Percentiles rank a stretch among this genome's conserved stretches.
These are phyloP conservation scores for Lampropteryx suffumata DNA, from an alignment of 2,888 invertebrate genomes.

Conservation along the genomic window DNA sequence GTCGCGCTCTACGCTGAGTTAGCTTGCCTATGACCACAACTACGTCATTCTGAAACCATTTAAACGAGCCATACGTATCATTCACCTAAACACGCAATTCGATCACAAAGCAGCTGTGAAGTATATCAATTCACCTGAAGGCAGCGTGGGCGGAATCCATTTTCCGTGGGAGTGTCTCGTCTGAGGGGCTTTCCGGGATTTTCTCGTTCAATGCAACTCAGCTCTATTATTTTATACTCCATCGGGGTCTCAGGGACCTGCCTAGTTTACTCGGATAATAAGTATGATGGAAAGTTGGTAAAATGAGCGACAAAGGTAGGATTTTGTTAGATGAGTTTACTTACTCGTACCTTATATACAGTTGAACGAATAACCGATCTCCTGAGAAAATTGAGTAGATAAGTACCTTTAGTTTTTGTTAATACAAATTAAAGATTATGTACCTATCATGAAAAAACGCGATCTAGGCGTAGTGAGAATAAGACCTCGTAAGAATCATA, in stretches of 20 bases:
- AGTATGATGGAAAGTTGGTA: slow-evolving; percentile 32
- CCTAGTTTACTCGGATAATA: slow-evolving; percentile 14
- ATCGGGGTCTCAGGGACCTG: slow-evolving; percentile 15
- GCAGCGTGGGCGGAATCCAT: slow-evolving; percentile 25
- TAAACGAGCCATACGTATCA: background rate
- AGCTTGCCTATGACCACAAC: too few species aligned
- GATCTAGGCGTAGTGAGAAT: too few species aligned
- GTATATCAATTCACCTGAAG: slow-evolving; percentile 18
- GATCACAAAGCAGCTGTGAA: slow-evolving; percentile 7
- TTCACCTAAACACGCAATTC: background rate
- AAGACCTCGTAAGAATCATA: too few species aligned
- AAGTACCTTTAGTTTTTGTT: too few species aligned
- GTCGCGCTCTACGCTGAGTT: too few species aligned
- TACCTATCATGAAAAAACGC: too few species aligned
- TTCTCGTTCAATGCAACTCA: slow-evolving; percentile 27
- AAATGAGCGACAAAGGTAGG: slow-evolving; percentile 31
- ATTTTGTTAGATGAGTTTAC: slow-evolving; percentile 32
- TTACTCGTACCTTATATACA: too few species aligned
- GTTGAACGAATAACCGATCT: slow-evolving; percentile 2
- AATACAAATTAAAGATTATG: too few species aligned
- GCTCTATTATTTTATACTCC: slow-evolving; percentile 25
- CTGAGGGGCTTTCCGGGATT: slow-evolving; percentile 28
- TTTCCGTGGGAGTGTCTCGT: slow-evolving; percentile 24
- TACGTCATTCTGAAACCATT: background rate
- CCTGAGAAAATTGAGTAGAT: background rate